Evolutionary conservation across 2,888 invertebrate species (phyloP).

Genomic region (Tipula vernalis): DNA sequence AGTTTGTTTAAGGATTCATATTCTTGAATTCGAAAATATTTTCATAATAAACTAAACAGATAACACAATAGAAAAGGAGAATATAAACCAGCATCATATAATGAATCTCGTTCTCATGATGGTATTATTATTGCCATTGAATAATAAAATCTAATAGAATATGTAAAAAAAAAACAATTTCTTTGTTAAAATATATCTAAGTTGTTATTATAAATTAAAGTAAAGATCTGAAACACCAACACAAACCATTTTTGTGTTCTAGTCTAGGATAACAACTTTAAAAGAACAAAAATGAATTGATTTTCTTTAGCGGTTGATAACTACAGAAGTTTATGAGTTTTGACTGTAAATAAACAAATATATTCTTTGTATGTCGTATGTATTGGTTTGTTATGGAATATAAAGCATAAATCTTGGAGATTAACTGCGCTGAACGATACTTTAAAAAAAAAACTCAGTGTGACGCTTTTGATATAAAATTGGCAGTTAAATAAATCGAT

Average conservation of each 20-base stretch:
- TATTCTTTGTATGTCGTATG: no score
- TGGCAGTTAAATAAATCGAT: no score
- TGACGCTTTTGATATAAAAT: no score
- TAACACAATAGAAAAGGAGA: background rate
- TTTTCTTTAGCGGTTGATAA: background rate
- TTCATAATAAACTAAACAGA: background rate
- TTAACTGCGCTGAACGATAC: no score
- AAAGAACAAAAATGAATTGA: background rate
- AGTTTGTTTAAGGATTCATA: background rate
- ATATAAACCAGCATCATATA: background rate
- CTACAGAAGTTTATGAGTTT: background rate
- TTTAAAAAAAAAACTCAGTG: no score
- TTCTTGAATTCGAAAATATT: background rate
- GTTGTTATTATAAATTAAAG: background rate
- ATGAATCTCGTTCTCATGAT: background rate
- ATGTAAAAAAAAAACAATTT: no score
- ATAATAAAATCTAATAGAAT: background rate
- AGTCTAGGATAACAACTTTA: background rate
- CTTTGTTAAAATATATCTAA: background rate
- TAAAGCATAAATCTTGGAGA: no score
- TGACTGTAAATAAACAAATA: background rate
- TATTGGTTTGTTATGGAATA: no score
- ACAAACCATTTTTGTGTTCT: background rate
- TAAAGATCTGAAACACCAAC: background rate
- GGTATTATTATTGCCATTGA: background rate